Base-by-base conservation (phyloP, 2,797 vertebrate species). In the Spondyliosoma cantharus region DNA sequence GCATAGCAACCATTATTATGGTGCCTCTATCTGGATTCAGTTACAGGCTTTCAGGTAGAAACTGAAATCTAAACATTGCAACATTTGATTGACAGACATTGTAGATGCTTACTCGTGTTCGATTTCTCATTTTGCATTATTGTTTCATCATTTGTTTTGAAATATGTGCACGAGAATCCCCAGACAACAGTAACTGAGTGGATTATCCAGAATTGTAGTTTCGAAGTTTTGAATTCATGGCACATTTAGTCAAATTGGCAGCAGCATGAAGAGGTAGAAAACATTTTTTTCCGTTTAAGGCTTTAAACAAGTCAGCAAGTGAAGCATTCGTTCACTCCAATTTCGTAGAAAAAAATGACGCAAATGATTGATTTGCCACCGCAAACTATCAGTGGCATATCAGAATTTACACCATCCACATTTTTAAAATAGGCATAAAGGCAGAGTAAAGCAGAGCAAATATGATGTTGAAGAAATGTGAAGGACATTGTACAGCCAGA, bases 311-410 rank as follows among this genome's bases (percentile, higher is more conserved):
- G 20, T 61, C 43, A 49, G 24, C 24, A 59, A 59, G 6, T 49
- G 17, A 27, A 11, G 15, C 29, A 29, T 50, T 52, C 9, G 4
- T 7, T 27, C 42, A 46, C 14, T 45, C 19, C 22, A 50, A 49
- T 20, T 68, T 59, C 4, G 50, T 17, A 32, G 29, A 24, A 61
- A 43, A 70, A 74, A 46, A 66, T n/a, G n/a, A n/a, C 17, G 37
- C 12, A 64, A 64, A 82, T 69, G n/a, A 81, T 50, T 71, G 46
- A 86, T 73, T 54, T 53, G 49, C 46, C 17, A 74, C 24, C 52
- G 64, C 19, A 75, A 80, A 65, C 57, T 17, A 42, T 66, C 29
- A 59, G n/a, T 62, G 58, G 68, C 78, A 82, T 14, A 53, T 50
- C 5, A 78, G 49, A 45, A 63, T 69, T 16, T 56, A 29, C 46